Percentiles rank a stretch among this genome's conserved stretches.
phyloP scores from a whole-genome alignment of 2,888 invertebrate species.

The Troides oblongomaculatus region DNA sequence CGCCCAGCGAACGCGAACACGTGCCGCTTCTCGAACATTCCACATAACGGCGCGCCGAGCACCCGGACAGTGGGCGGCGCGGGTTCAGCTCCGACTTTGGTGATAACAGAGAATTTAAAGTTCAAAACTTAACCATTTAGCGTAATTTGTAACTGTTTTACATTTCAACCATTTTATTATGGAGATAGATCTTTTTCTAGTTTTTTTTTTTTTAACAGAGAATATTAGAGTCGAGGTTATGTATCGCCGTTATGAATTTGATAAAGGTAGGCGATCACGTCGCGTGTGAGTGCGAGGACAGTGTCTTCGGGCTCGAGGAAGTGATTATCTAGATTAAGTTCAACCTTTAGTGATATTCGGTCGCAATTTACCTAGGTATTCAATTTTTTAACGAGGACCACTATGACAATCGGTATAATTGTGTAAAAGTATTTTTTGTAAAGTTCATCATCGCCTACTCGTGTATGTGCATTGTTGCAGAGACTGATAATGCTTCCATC shows the following conservation, averaged over 20 bases:
- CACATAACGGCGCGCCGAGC: constrained; percentile 66
- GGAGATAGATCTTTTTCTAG: neutral
- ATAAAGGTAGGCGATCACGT: constrained; percentile 15
- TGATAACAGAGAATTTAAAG: constrained; percentile 16
- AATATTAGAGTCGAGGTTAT: neutral
- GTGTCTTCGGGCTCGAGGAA: constrained; percentile 6
- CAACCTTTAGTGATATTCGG: constrained; percentile 28
- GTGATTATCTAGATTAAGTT: constrained; percentile 28
- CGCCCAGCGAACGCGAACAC: constrained; percentile 36
- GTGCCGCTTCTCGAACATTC: constrained; percentile 66
- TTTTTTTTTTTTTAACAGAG: neutral
- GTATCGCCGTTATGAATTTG: constrained; percentile 21
- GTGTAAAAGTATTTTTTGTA: constrained; percentile 19
- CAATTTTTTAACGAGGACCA: constrained; percentile 29
- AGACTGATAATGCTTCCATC: constrained; percentile 17
- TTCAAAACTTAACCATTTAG: constrained; percentile 4
- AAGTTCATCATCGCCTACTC: constrained; percentile 16
- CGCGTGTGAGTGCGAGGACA: constrained; percentile 20
- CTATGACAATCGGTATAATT: constrained; percentile 18
- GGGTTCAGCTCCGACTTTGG: constrained; percentile 14
- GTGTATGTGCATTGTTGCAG: constrained; percentile 8
- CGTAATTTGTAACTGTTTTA: neutral
- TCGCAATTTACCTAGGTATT: constrained; percentile 29
- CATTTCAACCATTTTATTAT: neutral
- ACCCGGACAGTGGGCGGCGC: constrained; percentile 52